phyloP scores from a whole-genome alignment of 2,888 invertebrate species.

The Ophioninae sp. region DNA sequence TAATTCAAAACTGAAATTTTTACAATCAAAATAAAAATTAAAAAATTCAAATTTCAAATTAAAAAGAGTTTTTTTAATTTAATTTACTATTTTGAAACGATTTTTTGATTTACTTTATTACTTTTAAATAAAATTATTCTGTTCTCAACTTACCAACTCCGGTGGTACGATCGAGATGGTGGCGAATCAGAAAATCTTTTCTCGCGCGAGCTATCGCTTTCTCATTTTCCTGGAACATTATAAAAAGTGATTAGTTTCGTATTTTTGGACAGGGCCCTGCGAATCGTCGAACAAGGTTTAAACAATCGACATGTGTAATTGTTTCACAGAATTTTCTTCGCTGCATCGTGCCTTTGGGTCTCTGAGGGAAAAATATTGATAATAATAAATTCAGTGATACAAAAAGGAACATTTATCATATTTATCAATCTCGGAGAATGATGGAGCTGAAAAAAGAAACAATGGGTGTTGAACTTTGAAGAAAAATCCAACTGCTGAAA shows the following conservation, averaged over 20 bases:
- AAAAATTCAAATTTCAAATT: too few species aligned
- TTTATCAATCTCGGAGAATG: background rate
- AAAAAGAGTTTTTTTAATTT: background rate
- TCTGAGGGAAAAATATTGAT: background rate
- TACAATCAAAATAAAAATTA: too few species aligned
- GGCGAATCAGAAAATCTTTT: conserved; percentile 86
- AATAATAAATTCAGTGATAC: background rate
- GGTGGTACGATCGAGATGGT: conserved; percentile 88
- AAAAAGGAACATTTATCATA: background rate
- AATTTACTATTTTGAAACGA: background rate
- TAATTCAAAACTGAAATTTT: too few species aligned
- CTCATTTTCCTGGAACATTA: conserved; percentile 75
- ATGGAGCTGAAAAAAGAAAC: background rate
- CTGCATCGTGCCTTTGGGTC: background rate
- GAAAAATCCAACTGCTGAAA: background rate
- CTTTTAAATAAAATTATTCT: background rate
- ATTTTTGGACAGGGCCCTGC: background rate
- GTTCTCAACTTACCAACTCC: conserved; percentile 83
- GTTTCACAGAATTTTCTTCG: background rate
- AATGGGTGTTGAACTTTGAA: background rate
- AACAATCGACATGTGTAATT: background rate
- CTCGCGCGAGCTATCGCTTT: conserved; percentile 81
- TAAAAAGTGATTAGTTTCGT: background rate
- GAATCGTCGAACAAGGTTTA: background rate
- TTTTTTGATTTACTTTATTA: background rate